These are phyloP conservation scores for Drosophila seguyi DNA, from an alignment of 1,140 invertebrate genomes.

Conservation along the genomic window DNA sequence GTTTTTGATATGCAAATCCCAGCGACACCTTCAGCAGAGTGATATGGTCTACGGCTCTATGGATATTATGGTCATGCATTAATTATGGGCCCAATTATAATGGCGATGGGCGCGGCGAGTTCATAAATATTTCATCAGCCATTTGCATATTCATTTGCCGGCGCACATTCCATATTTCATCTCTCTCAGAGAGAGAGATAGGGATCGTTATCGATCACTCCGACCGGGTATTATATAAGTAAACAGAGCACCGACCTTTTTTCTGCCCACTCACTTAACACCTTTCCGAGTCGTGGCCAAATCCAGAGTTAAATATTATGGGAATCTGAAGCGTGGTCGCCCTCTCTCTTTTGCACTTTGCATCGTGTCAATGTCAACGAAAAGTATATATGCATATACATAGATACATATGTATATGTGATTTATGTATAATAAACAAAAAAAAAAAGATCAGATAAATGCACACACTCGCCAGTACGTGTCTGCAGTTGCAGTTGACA, in stretches of 20 bases:
- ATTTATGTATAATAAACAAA: neutral
- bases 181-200: neutral
- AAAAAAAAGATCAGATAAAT: constrained; percentile 7
- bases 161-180: constrained; percentile 31
- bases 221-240: constrained; percentile 1
- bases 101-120: constrained; percentile 45
- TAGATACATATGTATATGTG: neutral
- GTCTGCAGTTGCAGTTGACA: constrained; percentile 64
- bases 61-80: constrained; percentile 31
- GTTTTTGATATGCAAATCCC: constrained; percentile 30
- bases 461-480: constrained; percentile 8
- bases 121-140: constrained; percentile 72
- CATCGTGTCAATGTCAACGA: constrained; percentile 46
- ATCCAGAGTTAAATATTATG: constrained; percentile 18
- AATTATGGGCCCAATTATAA: constrained; percentile 66
- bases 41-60: neutral
- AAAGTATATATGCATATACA: neutral
- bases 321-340: neutral
- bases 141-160: constrained; percentile 30
- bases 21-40: constrained; percentile 15
- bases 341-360: constrained; percentile 32
- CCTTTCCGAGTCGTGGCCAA: constrained; percentile 21
- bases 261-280: constrained; percentile 28
- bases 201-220: constrained; percentile 29
- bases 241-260: constrained; percentile 10